Conservation (phyloP, 2,113 vertebrate species). For the Stegostoma tigrinum region DNA sequence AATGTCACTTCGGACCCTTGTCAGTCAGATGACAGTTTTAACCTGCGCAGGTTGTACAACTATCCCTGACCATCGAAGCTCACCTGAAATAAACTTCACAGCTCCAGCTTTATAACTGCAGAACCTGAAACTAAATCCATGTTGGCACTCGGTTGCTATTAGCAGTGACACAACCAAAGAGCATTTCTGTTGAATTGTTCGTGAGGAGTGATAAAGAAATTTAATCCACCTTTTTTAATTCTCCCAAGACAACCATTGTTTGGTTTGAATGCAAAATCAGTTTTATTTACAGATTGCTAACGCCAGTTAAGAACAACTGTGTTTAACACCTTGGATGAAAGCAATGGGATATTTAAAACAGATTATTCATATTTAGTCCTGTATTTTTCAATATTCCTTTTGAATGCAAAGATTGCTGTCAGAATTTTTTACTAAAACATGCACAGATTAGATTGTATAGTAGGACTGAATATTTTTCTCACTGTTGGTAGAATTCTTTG, state of each 20-base stretch:
- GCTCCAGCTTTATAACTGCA: slow-evolving; percentile 37
- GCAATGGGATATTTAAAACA: neutral
- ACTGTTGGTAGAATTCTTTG: neutral
- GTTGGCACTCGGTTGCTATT: slow-evolving; percentile 39
- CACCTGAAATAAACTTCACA: neutral
- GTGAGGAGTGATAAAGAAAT: slow-evolving; percentile 25
- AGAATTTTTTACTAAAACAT: neutral
- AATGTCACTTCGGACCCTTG: neutral
- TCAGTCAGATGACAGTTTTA: neutral
- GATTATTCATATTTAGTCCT: neutral
- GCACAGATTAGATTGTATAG: too few species aligned
- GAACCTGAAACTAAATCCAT: slow-evolving; percentile 8
- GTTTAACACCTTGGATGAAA: neutral
- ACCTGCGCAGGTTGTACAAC: neutral
- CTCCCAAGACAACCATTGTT: slow-evolving; percentile 27
- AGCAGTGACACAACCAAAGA: slow-evolving; percentile 31
- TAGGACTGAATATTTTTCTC: neutral
- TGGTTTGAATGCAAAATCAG: slow-evolving; percentile 9
- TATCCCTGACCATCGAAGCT: neutral
- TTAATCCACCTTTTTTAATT: slow-evolving; percentile 23
- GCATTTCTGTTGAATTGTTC: slow-evolving; percentile 32
- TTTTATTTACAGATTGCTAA: slow-evolving; percentile 35
- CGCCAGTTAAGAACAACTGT: slow-evolving; percentile 1
- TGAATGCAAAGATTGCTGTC: neutral
- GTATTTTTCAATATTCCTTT: neutral